Conservation (phyloP, 2,888 invertebrate species). For the Cantharis flavilabris region DNA sequence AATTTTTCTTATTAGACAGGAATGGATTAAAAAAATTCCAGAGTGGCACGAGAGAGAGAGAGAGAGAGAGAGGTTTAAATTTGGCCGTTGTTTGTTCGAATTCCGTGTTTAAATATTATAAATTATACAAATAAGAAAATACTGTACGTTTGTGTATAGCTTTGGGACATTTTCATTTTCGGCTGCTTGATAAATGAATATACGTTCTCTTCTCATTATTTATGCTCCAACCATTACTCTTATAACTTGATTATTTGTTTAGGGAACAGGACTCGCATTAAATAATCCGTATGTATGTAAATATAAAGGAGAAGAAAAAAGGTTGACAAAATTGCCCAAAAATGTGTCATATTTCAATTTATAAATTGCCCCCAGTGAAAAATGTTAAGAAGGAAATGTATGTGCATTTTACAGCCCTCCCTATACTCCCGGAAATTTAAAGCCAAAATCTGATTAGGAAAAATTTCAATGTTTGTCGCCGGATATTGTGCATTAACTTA, state of each 20-base stretch:
- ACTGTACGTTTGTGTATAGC: background rate
- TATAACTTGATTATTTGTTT: background rate
- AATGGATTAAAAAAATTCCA: conserved; percentile 7
- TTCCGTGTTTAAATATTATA: background rate
- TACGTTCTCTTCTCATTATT: background rate
- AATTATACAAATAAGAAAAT: background rate
- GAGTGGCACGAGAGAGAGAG: background rate
- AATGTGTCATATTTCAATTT: conserved; percentile 22
- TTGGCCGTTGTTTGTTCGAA: background rate
- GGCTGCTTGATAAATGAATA: background rate
- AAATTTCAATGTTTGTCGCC: conserved; percentile 54
- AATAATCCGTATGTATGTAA: background rate
- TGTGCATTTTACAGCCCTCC: conserved; percentile 14
- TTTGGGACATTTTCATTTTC: background rate
- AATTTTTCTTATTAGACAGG: background rate
- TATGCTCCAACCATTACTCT: background rate
- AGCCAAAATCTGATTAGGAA: conserved; percentile 49
- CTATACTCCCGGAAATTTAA: conserved; percentile 41
- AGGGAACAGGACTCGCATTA: background rate
- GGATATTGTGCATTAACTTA: conserved; percentile 52
- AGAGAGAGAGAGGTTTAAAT: background rate
- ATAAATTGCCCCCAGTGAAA: conserved; percentile 22
- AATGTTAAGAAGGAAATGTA: conserved; percentile 23
- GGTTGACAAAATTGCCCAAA: conserved; percentile 7
- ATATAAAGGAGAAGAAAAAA: conserved; percentile 3